Evolutionary conservation across 2,888 invertebrate genomes (phyloP).

Genomic region (Lasioglossum oenotherae): DNA sequence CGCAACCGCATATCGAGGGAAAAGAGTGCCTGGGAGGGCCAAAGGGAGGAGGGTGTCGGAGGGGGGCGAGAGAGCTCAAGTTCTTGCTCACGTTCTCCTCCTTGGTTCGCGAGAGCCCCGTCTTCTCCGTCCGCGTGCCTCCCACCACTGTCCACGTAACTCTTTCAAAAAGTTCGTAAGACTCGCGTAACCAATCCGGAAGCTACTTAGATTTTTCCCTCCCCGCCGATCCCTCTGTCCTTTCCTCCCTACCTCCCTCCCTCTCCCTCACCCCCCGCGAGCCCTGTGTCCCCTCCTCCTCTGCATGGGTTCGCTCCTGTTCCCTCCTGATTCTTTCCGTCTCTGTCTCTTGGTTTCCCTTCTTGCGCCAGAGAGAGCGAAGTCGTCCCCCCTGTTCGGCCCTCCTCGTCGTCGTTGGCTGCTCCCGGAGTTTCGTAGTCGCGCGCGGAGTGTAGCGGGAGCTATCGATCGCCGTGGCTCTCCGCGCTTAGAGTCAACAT

Average conservation of each 20-base stretch:
- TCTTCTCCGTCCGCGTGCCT: conserved; percentile 24
- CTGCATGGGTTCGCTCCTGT: neutral
- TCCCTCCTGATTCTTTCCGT: conserved; percentile 10
- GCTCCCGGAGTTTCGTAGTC: conserved; percentile 55
- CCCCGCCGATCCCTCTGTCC: conserved; percentile 53
- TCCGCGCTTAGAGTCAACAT: conserved; percentile 83
- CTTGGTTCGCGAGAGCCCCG: conserved; percentile 38
- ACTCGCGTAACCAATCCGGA: conserved; percentile 77
- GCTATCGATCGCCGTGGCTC: conserved; percentile 76
- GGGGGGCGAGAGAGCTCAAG: neutral
- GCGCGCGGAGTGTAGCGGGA: conserved; percentile 54
- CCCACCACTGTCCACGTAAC: conserved; percentile 61
- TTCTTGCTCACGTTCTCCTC: conserved; percentile 56
- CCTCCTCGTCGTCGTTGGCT: conserved; percentile 38
- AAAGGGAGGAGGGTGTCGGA: conserved; percentile 32
- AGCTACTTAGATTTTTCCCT: conserved; percentile 77
- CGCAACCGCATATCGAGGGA: conserved; percentile 62
- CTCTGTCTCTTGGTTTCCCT: conserved; percentile 28
- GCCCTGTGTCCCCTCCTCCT: neutral
- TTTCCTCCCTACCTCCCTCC: neutral
- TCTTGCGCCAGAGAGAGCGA: conserved; percentile 21
- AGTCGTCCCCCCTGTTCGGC: conserved; percentile 42
- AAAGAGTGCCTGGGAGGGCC: conserved; percentile 46
- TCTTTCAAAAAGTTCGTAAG: conserved; percentile 70
- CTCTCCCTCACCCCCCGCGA: neutral